Base-by-base conservation (phyloP, 1,140 invertebrate species). In the Hestina assimilis region DNA sequence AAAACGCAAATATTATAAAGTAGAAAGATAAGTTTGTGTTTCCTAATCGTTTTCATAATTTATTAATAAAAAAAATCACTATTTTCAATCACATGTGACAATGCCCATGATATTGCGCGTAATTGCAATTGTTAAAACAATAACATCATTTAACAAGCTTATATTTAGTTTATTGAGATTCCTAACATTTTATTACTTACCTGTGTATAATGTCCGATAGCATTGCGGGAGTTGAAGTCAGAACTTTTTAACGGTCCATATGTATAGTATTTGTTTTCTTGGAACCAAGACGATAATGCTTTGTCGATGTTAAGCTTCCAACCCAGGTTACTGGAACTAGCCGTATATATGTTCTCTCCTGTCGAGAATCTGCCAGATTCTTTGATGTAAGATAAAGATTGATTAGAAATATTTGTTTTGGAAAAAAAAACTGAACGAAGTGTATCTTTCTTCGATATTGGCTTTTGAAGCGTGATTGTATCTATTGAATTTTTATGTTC, bases 161-260 rank as follows among this genome's bases (percentile, higher is more conserved):
- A 3, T 28, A 8, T 9, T 28, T 8, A 7, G 1, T 26, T 3
- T 28, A 28, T 8, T 28, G 8, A 9, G n/a, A 9, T n/a, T 9
- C 24, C 8, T 1, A 28, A 28, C 8, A 28, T 15, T 5, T 33
- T 15, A 33, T 33, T 33, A 7, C 5, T 35, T 59, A 79, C 79
- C 74, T 85, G 79, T 38, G 82, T 85, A 35, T 81, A 85, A 51
- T 85, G 79, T 8, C 76, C 79, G 28, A 81, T 67, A 21, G 29
- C 21, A 4, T 59, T 21, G 1, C 33, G 33, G 0, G 63, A 56
- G 15, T 42, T 41, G 24, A 82, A 80, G 20, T 80, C 65, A 3
- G 17, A 60, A 0, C 0, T 1, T 0, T 31, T 50, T 4, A 84
- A 0, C 1, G 71, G 64, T n/a, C 63, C 61, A 28, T 64, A 83